These are phyloP conservation scores for Hydropotes inermis DNA, from an alignment of 2,113 vertebrate genomes.

Conservation along the genomic window DNA sequence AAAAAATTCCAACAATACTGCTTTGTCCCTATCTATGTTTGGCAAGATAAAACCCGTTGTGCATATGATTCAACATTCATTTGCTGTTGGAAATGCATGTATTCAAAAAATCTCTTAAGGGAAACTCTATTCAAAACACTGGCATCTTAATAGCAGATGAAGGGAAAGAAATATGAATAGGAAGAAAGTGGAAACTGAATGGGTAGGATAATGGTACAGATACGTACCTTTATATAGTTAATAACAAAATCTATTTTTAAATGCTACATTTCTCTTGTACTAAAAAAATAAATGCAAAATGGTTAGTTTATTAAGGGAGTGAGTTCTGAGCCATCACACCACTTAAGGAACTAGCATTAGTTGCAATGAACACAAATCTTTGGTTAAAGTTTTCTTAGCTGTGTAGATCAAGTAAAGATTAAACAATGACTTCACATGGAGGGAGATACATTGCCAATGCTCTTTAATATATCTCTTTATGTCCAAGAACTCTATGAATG, in stretches of 20 bases:
- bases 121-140: not conserved
- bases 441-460: not conserved
- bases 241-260: not conserved
- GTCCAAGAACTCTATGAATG: constrained; percentile 39
- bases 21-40: not conserved
- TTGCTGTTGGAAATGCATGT: not conserved
- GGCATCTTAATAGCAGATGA: not conserved
- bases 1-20: not conserved
- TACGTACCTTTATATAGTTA: not conserved
- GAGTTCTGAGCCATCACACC: not conserved
- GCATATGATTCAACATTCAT: not conserved
- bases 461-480: not conserved
- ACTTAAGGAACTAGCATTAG: not conserved
- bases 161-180: not conserved
- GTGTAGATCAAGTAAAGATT: not conserved
- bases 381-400: constrained; percentile 2
- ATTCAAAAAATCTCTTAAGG: not conserved
- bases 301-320: not conserved
- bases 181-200: not conserved
- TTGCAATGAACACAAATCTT: not conserved
- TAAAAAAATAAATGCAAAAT: not conserved
- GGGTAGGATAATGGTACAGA: not conserved
- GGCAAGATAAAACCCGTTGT: not conserved
- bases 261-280: not conserved
- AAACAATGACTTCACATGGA: not conserved